These are phyloP conservation scores for Stegodyphus mimosarum DNA, from an alignment of 1,140 invertebrate genomes.

Conservation along the genomic window DNA sequence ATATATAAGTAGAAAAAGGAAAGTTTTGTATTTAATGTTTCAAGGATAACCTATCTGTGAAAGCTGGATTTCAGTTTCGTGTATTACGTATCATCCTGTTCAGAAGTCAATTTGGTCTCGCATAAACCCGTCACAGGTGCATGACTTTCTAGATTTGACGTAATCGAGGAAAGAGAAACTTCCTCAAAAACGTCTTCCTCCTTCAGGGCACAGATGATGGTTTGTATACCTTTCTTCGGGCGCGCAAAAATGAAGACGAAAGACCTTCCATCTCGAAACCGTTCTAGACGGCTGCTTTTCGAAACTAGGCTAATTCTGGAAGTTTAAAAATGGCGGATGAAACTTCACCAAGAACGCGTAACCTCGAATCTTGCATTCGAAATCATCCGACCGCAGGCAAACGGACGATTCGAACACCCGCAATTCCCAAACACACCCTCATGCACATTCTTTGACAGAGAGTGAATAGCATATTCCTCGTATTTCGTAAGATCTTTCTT, in stretches of 20 bases:
- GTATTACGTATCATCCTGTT: too few species aligned
- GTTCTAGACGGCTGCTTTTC: slow-evolving; percentile 30
- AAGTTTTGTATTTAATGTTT: too few species aligned
- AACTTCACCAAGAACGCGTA: neutral
- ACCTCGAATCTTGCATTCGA: slow-evolving; percentile 21
- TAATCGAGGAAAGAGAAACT: neutral
- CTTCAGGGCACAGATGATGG: neutral
- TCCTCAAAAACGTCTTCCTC: neutral
- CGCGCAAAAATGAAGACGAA: neutral
- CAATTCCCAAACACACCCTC: too few species aligned
- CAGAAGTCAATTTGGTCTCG: too few species aligned
- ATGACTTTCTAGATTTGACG: neutral
- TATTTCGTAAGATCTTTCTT: too few species aligned
- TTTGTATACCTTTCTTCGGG: neutral
- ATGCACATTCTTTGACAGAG: too few species aligned
- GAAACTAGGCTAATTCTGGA: slow-evolving; percentile 46
- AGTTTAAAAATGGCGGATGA: neutral
- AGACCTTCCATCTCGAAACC: slow-evolving; percentile 30
- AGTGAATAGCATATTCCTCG: too few species aligned
- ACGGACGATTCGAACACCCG: too few species aligned
- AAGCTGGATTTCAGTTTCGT: too few species aligned
- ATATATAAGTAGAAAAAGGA: too few species aligned
- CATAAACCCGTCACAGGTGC: too few species aligned
- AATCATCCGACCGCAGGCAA: neutral
- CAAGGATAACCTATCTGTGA: too few species aligned